Percentiles rank a stretch among this genome's conserved stretches.
phyloP scores from a whole-genome alignment of 2,888 invertebrate species.

The Melinaea marsaeus region DNA sequence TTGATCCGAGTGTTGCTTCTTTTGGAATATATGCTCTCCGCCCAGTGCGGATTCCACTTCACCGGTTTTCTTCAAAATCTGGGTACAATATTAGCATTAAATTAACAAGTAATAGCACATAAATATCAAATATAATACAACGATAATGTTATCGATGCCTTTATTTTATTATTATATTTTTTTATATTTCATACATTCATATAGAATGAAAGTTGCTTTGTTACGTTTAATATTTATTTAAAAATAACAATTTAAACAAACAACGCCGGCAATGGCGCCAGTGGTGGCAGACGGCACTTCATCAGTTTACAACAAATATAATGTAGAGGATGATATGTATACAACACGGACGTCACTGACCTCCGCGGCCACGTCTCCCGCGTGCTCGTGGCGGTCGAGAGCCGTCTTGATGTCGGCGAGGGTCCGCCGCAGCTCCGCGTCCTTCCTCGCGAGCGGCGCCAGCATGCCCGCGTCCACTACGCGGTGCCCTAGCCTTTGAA shows the following conservation, averaged over 20 bases:
- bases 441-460: slow-evolving; percentile 76
- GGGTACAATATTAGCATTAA: slow-evolving; percentile 14
- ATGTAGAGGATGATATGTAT: no score
- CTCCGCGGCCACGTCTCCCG: slow-evolving; percentile 56
- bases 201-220: no score
- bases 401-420: slow-evolving; percentile 73
- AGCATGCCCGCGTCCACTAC: slow-evolving; percentile 96
- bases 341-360: slow-evolving; percentile 23
- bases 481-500: slow-evolving; percentile 88
- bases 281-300: no score
- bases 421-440: slow-evolving; percentile 90
- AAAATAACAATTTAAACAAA: no score
- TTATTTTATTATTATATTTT: no score
- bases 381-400: slow-evolving; percentile 84
- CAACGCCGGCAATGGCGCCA: no score
- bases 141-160: no score
- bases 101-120: background rate
- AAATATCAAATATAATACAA: no score
- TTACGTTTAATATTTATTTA: no score
- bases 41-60: slow-evolving; percentile 62
- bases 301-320: no score
- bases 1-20: slow-evolving; percentile 93
- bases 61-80: slow-evolving; percentile 61
- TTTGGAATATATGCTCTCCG: slow-evolving; percentile 86
- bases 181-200: no score